Evolutionary conservation across 2,888 invertebrate genomes (phyloP), one percentile per base, ranked within the genome.

Genomic region (Leistus spinibarbis): DNA sequence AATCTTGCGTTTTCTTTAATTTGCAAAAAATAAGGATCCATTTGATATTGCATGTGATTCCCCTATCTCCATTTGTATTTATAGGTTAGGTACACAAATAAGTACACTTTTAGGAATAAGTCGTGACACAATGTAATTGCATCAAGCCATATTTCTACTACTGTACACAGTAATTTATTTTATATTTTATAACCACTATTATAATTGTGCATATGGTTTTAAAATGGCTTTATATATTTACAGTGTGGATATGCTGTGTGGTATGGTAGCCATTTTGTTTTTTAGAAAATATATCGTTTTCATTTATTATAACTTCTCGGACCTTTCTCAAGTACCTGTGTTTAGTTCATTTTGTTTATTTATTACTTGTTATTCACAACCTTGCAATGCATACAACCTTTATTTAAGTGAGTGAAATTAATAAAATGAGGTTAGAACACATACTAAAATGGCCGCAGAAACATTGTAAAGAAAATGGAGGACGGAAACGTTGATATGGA

Each of bases 161-260:
- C 40, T 40, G 40, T 40, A 40, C 40, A 40, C 40, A 40, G 40
- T 40, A 40, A 40, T 40, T 40, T 40, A 40, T 40, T 10, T 1
- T 40, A 40, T n/a, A n/a, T n/a, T n/a, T n/a, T n/a, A 40, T 40
- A 7, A 40, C 13, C 40, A 10, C 13, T 7, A 7, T 5, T 40
- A 40, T 69, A 69, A 17, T 70, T 63, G 70, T 70, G 63, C 70
- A 70, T 40, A 57, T 69, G 62, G 54, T 54, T 62, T 63, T n/a
- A n/a, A 22, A 27, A 69, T 60, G 60, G 40, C 27, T 63, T 68
- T 10, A 40, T 40, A 64, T 27, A 64, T n/a, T 64, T 64, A n/a
- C 23, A 64, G 27, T 64, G 60, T 69, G 54, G 54, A 68, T 57
- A 68, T 66, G 16, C 20, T 68, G 20, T 69, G n/a, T 69, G 24